Base-by-base conservation (phyloP, 2,888 invertebrate species). In the Cybosia mesomella region DNA sequence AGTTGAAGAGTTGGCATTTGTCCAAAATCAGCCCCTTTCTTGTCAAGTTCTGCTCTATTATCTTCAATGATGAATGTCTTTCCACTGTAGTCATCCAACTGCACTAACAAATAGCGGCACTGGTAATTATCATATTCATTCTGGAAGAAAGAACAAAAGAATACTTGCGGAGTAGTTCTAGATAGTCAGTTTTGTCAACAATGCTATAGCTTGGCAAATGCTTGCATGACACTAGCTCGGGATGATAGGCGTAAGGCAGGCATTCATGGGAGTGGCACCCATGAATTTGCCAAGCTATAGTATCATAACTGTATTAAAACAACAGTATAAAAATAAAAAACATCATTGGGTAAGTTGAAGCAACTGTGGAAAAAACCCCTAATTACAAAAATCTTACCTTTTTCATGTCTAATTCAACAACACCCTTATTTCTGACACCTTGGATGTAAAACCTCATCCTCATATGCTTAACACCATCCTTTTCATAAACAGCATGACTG, bases 361-460 rank as follows among this genome's bases (percentile, higher is more conserved):
- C 39, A 13, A 39, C 15, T 39, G 39, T 39, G 4, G 0, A 39
- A 4, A 22, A 3, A 11, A n/a, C n/a, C n/a, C n/a, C 11, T 1
- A 21, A 1, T 3, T 18, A 4, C 11, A 7, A 24, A 59, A 43
- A 54, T 9, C 34, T 66, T 91, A 98, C 98, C 95, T 98, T 96
- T 87, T 96, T 96, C 94, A 98, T 97, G 93, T 99, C 99, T 74
- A 98, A 94, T 87, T 98, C 97, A 11, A 97, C 99, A 64, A 98
- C 97, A 53, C 96, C 99, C 84, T 97, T 97, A 83, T 97, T 97
- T 72, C 97, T 96, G 58, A 96, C 94, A 53, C 99, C 99, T 92
- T 98, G 97, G 70, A 99, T 96, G 86, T 98, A 98, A 91, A 99
- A 99, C 86, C 97, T 96, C 98, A 99, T 98, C 82, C 98, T 96